Conservation (phyloP, 1,140 invertebrate genomes). For the Dendroctonus valens region DNA sequence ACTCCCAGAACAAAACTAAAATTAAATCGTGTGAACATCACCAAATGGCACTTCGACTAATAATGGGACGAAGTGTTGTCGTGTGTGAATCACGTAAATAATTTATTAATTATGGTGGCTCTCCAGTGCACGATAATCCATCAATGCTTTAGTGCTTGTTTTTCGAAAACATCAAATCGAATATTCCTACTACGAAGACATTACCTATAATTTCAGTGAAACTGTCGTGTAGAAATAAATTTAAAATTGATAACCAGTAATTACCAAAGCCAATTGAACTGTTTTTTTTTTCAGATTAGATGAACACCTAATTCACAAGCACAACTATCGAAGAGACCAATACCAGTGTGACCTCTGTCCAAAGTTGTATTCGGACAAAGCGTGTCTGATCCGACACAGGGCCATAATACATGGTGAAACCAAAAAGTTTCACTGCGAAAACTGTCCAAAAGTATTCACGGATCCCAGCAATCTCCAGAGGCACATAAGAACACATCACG, state of each 20-base stretch:
- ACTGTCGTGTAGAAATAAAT: too few species aligned
- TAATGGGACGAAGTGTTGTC: conserved; percentile 24
- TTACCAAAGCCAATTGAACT: not conserved
- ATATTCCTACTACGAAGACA: not conserved
- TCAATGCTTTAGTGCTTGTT: conserved; percentile 20
- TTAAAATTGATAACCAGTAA: too few species aligned
- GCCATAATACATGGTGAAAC: conserved; percentile 75
- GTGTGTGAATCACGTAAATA: conserved; percentile 33
- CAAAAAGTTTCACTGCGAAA: conserved; percentile 87
- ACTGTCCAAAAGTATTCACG: conserved; percentile 91
- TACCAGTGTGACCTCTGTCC: conserved; percentile 84
- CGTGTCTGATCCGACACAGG: conserved; percentile 79
- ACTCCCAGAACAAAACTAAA: not conserved
- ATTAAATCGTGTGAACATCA: conserved; percentile 27
- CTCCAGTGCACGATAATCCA: conserved; percentile 24
- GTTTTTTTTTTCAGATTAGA: conserved; percentile 68
- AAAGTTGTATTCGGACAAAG: conserved; percentile 77
- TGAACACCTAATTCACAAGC: conserved; percentile 72
- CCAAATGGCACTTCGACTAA: conserved; percentile 24
- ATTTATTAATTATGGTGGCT: conserved; percentile 32
- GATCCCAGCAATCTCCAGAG: conserved; percentile 95
- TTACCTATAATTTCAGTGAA: too few species aligned
- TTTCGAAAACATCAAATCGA: conserved; percentile 20
- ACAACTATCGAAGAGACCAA: conserved; percentile 73
- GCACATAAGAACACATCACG: conserved; percentile 92